phyloP scores from a whole-genome alignment of 2,113 vertebrate genomes.

The Rattus norvegicus region GRCr8 NC_086019.1:180927001-180927500 shows the following conservation, averaged over 20 bases:
- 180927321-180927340: neutral
- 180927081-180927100: neutral
- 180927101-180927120: neutral
- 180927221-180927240: neutral
- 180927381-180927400: neutral
- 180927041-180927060: too few relatives aligned
- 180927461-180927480: neutral
- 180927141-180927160: too few relatives aligned
- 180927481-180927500: neutral
- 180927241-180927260: neutral
- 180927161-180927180: neutral
- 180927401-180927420: neutral
- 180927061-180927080: neutral
- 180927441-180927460: neutral
- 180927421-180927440: neutral
- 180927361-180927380: neutral
- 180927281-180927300: neutral
- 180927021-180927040: neutral
- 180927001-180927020: neutral
- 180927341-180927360: too few relatives aligned
- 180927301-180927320: neutral
- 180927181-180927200: neutral
- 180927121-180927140: too few relatives aligned
- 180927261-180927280: neutral
- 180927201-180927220: neutral